Conservation (phyloP, 2,888 invertebrate genomes). For the Allolobophora icterica region DNA sequence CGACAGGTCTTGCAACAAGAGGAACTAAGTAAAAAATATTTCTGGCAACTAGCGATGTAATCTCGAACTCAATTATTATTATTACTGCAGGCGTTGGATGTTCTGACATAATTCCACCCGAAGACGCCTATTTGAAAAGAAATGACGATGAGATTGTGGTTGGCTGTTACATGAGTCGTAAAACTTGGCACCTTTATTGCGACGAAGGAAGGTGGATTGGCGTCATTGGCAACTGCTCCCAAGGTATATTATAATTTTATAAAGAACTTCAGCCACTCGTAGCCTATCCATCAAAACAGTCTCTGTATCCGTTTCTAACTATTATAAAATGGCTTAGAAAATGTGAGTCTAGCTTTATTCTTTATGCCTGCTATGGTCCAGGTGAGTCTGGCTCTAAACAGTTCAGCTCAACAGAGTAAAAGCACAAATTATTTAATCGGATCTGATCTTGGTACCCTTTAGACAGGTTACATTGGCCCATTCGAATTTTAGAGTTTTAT, state of each 20-base stretch:
- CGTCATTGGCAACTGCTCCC: slow-evolving; percentile 37
- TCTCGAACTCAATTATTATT: no score
- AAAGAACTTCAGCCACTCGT: neutral
- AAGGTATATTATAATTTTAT: neutral
- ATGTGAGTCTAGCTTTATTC: no score
- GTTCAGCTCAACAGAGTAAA: neutral
- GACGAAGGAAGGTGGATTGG: slow-evolving; percentile 34
- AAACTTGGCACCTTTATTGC: slow-evolving; percentile 39
- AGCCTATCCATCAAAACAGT: neutral
- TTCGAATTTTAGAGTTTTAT: neutral
- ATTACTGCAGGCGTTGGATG: slow-evolving; percentile 35
- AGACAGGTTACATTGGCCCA: neutral
- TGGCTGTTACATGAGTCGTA: slow-evolving; percentile 37
- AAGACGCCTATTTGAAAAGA: slow-evolving; percentile 35
- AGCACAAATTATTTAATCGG: neutral
- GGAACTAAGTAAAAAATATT: no score
- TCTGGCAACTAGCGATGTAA: no score
- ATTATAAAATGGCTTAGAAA: neutral
- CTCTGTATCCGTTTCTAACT: neutral
- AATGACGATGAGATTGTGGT: slow-evolving; percentile 30
- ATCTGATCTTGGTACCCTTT: no score
- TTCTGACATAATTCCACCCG: slow-evolving; percentile 38
- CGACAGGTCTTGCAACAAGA: no score
- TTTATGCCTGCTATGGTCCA: neutral
- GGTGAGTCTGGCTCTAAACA: neutral